A percentile compares a stretch with the other conserved stretches of the same genome.
Evolutionary conservation across 2,888 invertebrate species (phyloP).

Genomic region (Aelia acuminata): DNA sequence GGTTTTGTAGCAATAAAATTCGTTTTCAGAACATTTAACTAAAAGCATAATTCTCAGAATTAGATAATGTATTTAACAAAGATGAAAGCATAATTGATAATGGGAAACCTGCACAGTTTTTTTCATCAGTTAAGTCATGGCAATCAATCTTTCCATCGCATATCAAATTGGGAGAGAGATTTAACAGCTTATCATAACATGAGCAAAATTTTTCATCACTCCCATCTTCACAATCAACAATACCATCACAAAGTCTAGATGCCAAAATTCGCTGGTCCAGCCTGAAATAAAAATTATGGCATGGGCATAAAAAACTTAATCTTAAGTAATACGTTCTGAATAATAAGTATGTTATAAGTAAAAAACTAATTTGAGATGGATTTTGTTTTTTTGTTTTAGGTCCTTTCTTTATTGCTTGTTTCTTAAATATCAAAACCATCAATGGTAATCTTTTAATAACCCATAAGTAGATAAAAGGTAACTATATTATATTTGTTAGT

Average conservation of each 20-base stretch:
- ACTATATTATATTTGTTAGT: no score
- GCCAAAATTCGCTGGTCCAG: constrained; percentile 77
- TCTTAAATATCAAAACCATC: no score
- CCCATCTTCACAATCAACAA: constrained; percentile 85
- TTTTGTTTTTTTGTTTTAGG: no score
- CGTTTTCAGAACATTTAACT: constrained; percentile 9
- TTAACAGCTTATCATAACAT: constrained; percentile 79
- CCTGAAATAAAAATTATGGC: constrained; percentile 69
- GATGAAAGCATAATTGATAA: background rate
- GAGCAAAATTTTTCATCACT: constrained; percentile 83
- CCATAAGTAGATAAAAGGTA: no score
- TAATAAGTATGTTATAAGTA: no score
- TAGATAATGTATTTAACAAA: background rate
- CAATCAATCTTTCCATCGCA: constrained; percentile 86
- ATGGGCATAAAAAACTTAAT: background rate
- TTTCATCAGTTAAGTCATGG: constrained; percentile 81
- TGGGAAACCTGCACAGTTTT: constrained; percentile 72
- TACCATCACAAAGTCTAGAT: constrained; percentile 77
- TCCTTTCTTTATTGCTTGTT: no score
- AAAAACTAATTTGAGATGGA: no score
- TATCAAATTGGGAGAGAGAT: constrained; percentile 73
- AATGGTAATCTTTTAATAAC: no score
- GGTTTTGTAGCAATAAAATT: constrained; percentile 51
- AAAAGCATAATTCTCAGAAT: background rate
- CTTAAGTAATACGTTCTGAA: no score